Evolutionary conservation across 2,888 invertebrate genomes (phyloP).

Genomic region (Chouioia cunea): DNA sequence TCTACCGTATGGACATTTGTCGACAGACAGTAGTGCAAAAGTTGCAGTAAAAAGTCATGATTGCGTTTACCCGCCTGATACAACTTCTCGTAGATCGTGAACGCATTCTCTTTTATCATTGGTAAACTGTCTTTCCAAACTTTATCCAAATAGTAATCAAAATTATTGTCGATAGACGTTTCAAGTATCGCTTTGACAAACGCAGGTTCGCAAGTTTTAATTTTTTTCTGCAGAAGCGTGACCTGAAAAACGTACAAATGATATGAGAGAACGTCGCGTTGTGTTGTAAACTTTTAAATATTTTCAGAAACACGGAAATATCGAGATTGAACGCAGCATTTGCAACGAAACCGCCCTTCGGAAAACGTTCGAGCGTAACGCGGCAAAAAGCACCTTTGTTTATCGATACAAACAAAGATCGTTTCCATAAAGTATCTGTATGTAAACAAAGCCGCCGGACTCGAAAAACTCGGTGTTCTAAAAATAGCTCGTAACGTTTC

Average conservation of each 20-base stretch:
- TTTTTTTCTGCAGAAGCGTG: neutral
- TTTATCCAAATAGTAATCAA: conserved; percentile 16
- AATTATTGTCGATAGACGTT: conserved; percentile 5
- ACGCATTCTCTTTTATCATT: conserved; percentile 9
- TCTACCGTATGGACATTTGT: conserved; percentile 20
- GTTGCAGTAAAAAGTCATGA: conserved; percentile 6
- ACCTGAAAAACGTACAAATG: conserved; percentile 24
- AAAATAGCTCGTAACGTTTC: no score
- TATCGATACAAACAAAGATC: no score
- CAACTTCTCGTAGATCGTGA: conserved; percentile 24
- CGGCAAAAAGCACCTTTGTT: no score
- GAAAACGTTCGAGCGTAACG: no score
- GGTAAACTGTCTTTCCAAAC: conserved; percentile 29
- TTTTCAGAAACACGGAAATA: no score
- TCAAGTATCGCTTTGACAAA: conserved; percentile 23
- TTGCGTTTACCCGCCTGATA: conserved; percentile 16
- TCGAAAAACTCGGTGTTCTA: no score
- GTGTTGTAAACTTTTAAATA: no score
- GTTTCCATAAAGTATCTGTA: no score
- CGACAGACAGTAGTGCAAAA: conserved; percentile 23
- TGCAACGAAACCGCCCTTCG: no score
- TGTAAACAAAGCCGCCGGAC: no score
- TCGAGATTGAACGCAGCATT: no score
- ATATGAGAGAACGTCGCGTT: no score
- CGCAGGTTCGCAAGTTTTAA: conserved; percentile 12